Conservation (phyloP, 1,140 invertebrate species). For the Macrobrachium rosenbergii region DNA sequence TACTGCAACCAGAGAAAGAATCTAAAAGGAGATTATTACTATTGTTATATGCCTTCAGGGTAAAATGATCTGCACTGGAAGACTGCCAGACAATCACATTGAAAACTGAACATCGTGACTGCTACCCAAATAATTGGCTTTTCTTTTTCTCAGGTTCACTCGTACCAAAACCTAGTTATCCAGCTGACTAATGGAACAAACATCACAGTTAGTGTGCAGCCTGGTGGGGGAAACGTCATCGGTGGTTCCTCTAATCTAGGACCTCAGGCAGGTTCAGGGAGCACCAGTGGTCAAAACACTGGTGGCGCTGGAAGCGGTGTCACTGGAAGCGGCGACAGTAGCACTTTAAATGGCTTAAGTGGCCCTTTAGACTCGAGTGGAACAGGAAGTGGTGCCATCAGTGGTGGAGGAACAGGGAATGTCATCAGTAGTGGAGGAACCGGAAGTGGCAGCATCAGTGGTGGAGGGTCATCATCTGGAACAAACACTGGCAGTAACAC, state of each 20-base stretch:
- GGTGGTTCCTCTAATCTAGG: neutral
- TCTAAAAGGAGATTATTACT: too few species aligned
- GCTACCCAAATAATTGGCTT: too few species aligned
- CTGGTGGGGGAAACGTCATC: too few species aligned
- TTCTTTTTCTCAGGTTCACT: constrained; percentile 28
- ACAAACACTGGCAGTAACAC: neutral
- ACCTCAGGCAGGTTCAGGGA: neutral
- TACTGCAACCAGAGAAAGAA: too few species aligned
- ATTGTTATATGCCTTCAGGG: too few species aligned
- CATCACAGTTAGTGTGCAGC: neutral
- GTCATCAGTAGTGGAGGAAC: neutral
- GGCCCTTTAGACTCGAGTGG: neutral
- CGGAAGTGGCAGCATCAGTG: neutral
- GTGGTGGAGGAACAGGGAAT: neutral
- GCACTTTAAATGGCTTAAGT: neutral
- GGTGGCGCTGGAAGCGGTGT: neutral
- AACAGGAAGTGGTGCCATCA: neutral
- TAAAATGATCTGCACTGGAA: too few species aligned
- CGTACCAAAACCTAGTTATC: constrained; percentile 49
- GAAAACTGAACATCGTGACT: too few species aligned
- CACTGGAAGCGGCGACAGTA: neutral
- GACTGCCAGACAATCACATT: too few species aligned
- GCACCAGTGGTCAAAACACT: neutral
- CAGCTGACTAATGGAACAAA: constrained; percentile 48
- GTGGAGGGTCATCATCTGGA: neutral